These are phyloP conservation scores for Neolamprologus cancellatus DNA, from an alignment of 2,113 vertebrate genomes.

Conservation along the genomic window DNA sequence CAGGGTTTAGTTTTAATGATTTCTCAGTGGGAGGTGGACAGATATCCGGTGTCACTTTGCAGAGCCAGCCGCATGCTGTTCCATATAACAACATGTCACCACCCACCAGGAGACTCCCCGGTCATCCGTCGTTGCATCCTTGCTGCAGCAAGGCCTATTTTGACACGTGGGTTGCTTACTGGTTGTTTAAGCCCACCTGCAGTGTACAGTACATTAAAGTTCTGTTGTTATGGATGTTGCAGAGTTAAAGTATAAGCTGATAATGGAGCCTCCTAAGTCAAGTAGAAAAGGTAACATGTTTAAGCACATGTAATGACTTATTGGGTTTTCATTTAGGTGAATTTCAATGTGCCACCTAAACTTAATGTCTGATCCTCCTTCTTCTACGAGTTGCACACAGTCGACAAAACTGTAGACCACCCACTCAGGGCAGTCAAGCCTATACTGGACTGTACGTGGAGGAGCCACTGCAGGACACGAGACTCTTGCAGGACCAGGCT, in stretches of 20 bases:
- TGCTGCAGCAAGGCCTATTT: neutral
- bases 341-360: neutral
- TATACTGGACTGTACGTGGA: conserved; percentile 29
- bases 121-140: neutral
- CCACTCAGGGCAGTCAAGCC: conserved; percentile 34
- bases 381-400: conserved; percentile 10
- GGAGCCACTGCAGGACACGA: conserved; percentile 30
- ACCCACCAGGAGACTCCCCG: conserved; percentile 5
- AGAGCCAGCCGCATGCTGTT: neutral
- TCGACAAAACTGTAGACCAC: neutral
- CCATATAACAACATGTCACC: neutral
- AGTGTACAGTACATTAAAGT: neutral
- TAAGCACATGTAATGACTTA: neutral
- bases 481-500: conserved; percentile 5
- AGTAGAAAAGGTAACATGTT: conserved; percentile 56
- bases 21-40: conserved; percentile 45
- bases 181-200: neutral
- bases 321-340: neutral
- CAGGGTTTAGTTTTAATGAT: conserved; percentile 4
- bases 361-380: neutral
- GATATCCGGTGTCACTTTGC: conserved; percentile 42
- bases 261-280: conserved; percentile 66
- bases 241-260: conserved; percentile 76
- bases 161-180: neutral
- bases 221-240: conserved; percentile 39